These are phyloP conservation scores for Tenthredo mesomela DNA, from an alignment of 2,888 invertebrate genomes.

Conservation along the genomic window DNA sequence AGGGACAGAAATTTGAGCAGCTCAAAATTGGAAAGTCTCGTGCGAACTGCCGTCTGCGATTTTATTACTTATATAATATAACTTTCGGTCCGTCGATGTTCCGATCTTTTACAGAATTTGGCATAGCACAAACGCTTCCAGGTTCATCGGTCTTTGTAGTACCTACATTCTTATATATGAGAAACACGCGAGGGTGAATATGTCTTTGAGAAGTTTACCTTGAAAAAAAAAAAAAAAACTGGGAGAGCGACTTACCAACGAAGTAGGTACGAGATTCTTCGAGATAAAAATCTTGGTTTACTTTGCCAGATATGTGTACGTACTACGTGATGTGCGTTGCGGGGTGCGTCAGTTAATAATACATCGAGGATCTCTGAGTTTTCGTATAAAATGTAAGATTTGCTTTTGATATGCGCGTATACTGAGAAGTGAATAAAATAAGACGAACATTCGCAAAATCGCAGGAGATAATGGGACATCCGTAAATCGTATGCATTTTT, in stretches of 20 bases:
- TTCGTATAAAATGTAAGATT: conserved; percentile 19
- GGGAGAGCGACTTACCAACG: background rate
- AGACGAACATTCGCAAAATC: background rate
- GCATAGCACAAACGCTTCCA: background rate
- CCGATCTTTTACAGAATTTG: background rate
- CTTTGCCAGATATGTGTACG: background rate
- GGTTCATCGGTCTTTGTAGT: background rate
- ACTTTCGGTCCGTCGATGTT: background rate
- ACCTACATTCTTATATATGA: background rate
- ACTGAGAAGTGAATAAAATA: conserved; percentile 30
- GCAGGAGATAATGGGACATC: background rate
- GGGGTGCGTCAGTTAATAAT: conserved; percentile 32
- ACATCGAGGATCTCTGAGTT: conserved; percentile 14
- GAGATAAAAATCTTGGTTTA: background rate
- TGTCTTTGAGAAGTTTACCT: background rate
- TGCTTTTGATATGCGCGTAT: background rate
- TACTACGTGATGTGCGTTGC: conserved; percentile 25
- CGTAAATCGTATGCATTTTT: background rate
- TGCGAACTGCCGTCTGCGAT: background rate
- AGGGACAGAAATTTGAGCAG: background rate
- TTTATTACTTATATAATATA: background rate
- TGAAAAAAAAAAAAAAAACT: conserved; percentile 26
- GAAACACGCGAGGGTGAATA: background rate
- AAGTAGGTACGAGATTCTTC: background rate
- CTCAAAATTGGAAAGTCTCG: background rate